These are phyloP conservation scores for Empidonax alnorum DNA, from an alignment of 2,113 vertebrate species.

Conservation along the genomic window DNA sequence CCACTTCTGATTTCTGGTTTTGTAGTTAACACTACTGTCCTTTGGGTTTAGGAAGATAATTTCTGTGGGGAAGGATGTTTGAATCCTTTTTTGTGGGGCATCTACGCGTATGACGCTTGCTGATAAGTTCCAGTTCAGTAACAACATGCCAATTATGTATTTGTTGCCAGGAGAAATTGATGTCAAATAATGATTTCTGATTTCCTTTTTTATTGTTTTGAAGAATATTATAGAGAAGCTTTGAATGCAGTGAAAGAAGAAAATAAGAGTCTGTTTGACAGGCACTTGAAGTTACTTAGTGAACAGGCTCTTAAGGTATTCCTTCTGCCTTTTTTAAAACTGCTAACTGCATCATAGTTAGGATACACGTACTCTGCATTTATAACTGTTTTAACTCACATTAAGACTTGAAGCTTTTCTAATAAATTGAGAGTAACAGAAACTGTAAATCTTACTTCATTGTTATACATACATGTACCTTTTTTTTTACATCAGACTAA, in stretches of 20 bases:
- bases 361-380: not conserved
- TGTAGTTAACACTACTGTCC: not conserved
- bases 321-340: not conserved
- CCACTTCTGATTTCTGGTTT: not conserved
- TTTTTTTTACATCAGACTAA: not conserved
- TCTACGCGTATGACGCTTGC: not conserved
- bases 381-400: not conserved
- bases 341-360: not conserved
- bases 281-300: conserved; percentile 65
- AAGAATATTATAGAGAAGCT: conserved; percentile 73
- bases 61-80: not conserved
- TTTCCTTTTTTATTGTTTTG: not conserved
- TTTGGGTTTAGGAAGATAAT: not conserved
- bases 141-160: not conserved
- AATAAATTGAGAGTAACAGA: not conserved
- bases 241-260: conserved; percentile 66
- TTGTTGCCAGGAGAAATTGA: not conserved
- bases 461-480: not conserved
- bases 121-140: not conserved
- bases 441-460: not conserved
- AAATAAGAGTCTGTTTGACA: conserved; percentile 65
- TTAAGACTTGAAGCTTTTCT: not conserved
- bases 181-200: not conserved
- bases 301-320: conserved; percentile 78
- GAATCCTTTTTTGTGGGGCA: not conserved